Evolutionary conservation across 2,797 vertebrate species (phyloP).

Genomic region (Anguilla pacifica): DNA sequence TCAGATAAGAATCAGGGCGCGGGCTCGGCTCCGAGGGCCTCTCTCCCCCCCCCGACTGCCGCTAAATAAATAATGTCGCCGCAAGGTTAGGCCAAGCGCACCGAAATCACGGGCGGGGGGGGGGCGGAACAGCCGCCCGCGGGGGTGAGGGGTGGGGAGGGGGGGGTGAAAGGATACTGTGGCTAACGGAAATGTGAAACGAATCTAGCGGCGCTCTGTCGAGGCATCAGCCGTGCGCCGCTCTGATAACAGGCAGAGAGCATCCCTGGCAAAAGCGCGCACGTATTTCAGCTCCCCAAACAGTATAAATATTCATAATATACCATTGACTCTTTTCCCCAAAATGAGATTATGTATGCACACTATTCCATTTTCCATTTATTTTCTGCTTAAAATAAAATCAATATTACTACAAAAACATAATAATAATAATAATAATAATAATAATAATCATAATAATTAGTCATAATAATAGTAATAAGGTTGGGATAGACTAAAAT

Average conservation of each 20-base stretch:
- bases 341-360: too few relatives aligned
- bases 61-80: slow-evolving; percentile 47
- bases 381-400: too few relatives aligned
- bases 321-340: not conserved
- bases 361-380: too few relatives aligned
- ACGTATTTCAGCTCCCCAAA: not conserved
- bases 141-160: not conserved
- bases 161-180: not conserved
- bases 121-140: slow-evolving; percentile 24
- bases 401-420: too few relatives aligned
- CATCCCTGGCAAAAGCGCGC: not conserved
- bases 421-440: too few relatives aligned
- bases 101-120: slow-evolving; percentile 19
- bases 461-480: too few relatives aligned
- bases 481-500: too few relatives aligned
- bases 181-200: slow-evolving; percentile 20
- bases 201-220: not conserved
- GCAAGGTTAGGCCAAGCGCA: slow-evolving; percentile 38
- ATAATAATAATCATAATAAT: too few relatives aligned
- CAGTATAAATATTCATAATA: not conserved
- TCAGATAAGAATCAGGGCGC: slow-evolving; percentile 35
- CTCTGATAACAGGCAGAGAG: not conserved
- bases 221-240: not conserved
- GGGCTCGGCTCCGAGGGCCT: slow-evolving; percentile 2
- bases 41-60: not conserved